phyloP scores from a whole-genome alignment of 2,888 invertebrate genomes.

The Scaptomyza cyrtandrae region DNA sequence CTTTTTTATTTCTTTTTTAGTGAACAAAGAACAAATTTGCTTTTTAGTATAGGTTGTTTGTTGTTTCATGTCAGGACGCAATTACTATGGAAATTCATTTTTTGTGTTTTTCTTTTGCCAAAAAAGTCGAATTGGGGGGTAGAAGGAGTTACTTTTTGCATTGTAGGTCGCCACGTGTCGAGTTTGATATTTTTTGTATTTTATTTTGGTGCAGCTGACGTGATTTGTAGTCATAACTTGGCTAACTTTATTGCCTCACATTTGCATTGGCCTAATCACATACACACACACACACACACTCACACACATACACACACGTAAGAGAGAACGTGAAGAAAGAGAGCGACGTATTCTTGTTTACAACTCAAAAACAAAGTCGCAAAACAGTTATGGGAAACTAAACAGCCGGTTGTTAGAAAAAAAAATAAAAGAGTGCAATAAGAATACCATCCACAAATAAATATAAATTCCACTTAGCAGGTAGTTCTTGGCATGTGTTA shows the following conservation, averaged over 20 bases:
- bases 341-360: constrained; percentile 63
- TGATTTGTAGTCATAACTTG: constrained; percentile 74
- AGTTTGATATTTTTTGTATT: background rate
- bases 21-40: constrained; percentile 42
- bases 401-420: constrained; percentile 24
- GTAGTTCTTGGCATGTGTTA: constrained; percentile 49
- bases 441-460: constrained; percentile 15
- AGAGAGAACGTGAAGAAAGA: background rate
- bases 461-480: constrained; percentile 49
- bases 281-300: constrained; percentile 4
- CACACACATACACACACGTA: constrained; percentile 24
- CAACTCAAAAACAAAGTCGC: constrained; percentile 69
- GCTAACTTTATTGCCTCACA: constrained; percentile 62
- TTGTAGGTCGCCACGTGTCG: constrained; percentile 68
- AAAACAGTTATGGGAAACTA: constrained; percentile 42
- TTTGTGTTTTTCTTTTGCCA: constrained; percentile 28
- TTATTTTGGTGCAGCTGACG: constrained; percentile 50
- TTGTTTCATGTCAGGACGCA: constrained; percentile 71
- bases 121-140: background rate
- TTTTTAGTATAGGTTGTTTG: constrained; percentile 31
- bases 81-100: constrained; percentile 66
- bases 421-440: background rate
- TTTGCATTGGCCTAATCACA: constrained; percentile 64
- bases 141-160: constrained; percentile 22
- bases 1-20: background rate